Base-by-base conservation (phyloP, 2,888 invertebrate species). In the Nomada ruficornis region DNA sequence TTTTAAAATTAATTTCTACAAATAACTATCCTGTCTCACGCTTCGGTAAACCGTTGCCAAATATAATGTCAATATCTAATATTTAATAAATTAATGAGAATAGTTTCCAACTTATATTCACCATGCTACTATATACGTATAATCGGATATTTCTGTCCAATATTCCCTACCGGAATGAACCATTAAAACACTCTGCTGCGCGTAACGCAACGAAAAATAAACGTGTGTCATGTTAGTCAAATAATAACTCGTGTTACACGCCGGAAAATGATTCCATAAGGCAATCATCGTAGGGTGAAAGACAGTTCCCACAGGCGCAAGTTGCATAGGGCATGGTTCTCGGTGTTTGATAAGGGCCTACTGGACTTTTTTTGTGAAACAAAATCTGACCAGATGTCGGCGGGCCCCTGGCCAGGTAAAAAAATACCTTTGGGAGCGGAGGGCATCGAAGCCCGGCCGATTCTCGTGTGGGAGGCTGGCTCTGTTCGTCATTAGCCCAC, bases 311-410 rank as follows among this genome's bases (percentile, higher is more conserved):
- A 88, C 89, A 88, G 79, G 52, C 70, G 69, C 55, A 63, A 52
- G 42, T 77, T 80, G 71, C 44, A 68, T 44, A 73, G 52, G 71
- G 64, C 42, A 70, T 36, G 80, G 59, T 57, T 44, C 18, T 82
- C 81, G 88, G 84, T 91, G 88, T 91, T 91, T 91, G 91, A 91
- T 91, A 91, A 91, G 90, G 89, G 86, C 86, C 86, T 87, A 84
- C 83, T 83, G 84, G 76, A 84, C 80, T 90, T 91, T 90, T 88
- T 89, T 47, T 88, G 89, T 91, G 92, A 92, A 93, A 93, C 90
- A 91, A 92, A 93, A 93, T 93, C 93, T 93, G 93, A 91, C 93
- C 93, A 93, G 93, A 93, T 93, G 93, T 92, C 90, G 90, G 84
- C 70, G 62, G 71, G 69, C 62, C 64, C 80, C 52, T 59, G 65